Percentiles rank a stretch among this genome's conserved stretches.
These are phyloP conservation scores for Thalassaphorura encarpata DNA, from an alignment of 1,140 invertebrate genomes.

Conservation along the genomic window DNA sequence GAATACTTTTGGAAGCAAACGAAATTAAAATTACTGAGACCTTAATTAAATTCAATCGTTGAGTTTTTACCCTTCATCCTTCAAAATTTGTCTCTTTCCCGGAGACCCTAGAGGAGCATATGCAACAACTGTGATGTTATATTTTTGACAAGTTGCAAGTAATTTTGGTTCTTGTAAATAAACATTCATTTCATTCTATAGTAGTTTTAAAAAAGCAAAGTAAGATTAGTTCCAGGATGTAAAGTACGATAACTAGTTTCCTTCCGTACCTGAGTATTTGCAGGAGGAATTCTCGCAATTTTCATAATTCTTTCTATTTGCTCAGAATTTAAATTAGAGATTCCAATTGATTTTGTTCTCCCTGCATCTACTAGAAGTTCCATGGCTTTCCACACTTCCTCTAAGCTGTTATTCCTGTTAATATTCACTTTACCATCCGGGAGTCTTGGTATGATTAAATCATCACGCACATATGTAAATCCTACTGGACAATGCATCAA, in stretches of 20 bases:
- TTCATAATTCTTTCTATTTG: conserved; percentile 44
- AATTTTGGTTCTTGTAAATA: conserved; percentile 43
- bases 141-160: conserved; percentile 37
- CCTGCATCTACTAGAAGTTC: conserved; percentile 9
- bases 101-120: conserved; percentile 54
- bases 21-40: background rate
- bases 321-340: conserved; percentile 48
- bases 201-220: background rate
- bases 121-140: conserved; percentile 49
- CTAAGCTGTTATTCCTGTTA: conserved; percentile 11
- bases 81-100: background rate
- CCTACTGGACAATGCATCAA: conserved; percentile 39
- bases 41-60: background rate
- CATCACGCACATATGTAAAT: conserved; percentile 31
- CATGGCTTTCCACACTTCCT: conserved; percentile 40
- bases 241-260: too few relatives aligned
- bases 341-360: conserved; percentile 37
- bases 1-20: background rate
- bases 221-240: background rate
- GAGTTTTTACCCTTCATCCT: background rate
- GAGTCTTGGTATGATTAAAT: conserved; percentile 16
- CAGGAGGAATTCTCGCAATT: conserved; percentile 53
- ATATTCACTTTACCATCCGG: conserved; percentile 28
- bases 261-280: conserved; percentile 41
- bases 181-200: conserved; percentile 37